Percentiles rank a stretch among this genome's conserved stretches.
Evolutionary conservation across 2,113 vertebrate genomes (phyloP).

Genomic region (Oryctolagus cuniculus): mOryCun1.1 NC_091434.1:152715001-152715500

Average conservation of each 20-base stretch:
- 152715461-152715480: slow-evolving; percentile 49
- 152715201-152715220: not conserved
- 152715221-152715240: not conserved
- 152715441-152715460: slow-evolving; percentile 24
- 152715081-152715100: not conserved
- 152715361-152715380: not conserved
- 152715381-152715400: slow-evolving; percentile 45
- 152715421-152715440: slow-evolving; percentile 51
- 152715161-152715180: slow-evolving; percentile 10
- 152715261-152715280: not conserved
- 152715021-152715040: not conserved
- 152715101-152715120: not conserved
- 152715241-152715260: not conserved
- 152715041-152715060: not conserved
- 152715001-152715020: not conserved
- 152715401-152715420: not conserved
- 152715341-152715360: not conserved
- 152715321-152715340: slow-evolving; percentile 11
- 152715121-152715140: not conserved
- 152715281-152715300: slow-evolving; percentile 21
- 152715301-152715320: slow-evolving; percentile 36
- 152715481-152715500: slow-evolving; percentile 20
- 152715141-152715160: slow-evolving; percentile 4
- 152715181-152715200: not conserved
- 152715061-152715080: not conserved